phyloP scores from a whole-genome alignment of 2,888 invertebrate species.

The Hartigia nigra region DNA sequence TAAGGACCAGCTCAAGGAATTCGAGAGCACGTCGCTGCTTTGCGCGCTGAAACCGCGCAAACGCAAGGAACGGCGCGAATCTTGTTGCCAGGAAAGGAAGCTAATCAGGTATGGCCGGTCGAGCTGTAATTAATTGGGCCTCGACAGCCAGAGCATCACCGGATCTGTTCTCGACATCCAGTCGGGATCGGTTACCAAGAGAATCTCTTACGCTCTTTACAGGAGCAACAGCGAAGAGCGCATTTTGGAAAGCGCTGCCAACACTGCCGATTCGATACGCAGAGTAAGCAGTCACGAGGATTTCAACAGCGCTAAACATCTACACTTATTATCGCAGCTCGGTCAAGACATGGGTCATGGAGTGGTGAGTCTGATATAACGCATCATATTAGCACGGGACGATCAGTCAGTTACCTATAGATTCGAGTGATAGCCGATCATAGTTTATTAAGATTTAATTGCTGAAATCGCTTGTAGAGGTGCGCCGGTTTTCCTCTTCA shows the following conservation, averaged over 20 bases:
- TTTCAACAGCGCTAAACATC: slow-evolving; percentile 65
- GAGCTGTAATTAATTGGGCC: slow-evolving; percentile 14
- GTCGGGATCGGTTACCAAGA: too few relatives aligned
- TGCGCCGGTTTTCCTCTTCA: slow-evolving; percentile 58
- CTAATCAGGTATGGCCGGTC: slow-evolving; percentile 52
- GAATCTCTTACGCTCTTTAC: slow-evolving; percentile 12
- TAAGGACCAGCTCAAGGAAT: slow-evolving; percentile 65
- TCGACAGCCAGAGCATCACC: not conserved
- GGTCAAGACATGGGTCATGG: slow-evolving; percentile 64
- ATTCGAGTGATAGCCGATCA: too few relatives aligned
- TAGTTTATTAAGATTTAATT: too few relatives aligned
- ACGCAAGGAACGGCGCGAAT: slow-evolving; percentile 73
- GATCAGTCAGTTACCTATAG: too few relatives aligned
- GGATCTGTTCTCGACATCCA: too few relatives aligned
- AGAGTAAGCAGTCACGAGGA: slow-evolving; percentile 76
- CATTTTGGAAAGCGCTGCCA: slow-evolving; percentile 51
- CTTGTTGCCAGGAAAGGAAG: slow-evolving; percentile 66
- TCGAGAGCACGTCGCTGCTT: slow-evolving; percentile 70
- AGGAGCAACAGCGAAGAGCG: slow-evolving; percentile 63
- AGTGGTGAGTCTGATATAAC: slow-evolving; percentile 50
- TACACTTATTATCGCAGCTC: slow-evolving; percentile 53
- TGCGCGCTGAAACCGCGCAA: slow-evolving; percentile 72
- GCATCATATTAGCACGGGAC: not conserved
- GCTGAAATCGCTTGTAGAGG: slow-evolving; percentile 39
- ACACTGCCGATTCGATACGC: slow-evolving; percentile 62